phyloP scores from a whole-genome alignment of 1,140 invertebrate species.

The Cotesia typhae region DNA sequence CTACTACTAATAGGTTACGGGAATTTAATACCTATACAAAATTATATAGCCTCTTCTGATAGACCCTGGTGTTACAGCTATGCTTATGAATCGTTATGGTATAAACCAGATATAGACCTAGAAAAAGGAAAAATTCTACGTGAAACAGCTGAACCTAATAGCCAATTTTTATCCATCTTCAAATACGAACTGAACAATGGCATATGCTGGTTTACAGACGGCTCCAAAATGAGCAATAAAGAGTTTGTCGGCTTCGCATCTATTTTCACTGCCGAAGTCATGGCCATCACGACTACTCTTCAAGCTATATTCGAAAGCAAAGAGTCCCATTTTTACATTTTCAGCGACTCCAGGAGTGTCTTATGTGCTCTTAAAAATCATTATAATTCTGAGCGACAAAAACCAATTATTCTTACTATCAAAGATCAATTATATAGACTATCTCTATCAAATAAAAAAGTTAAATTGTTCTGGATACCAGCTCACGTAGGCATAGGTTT shows the following conservation, averaged over 20 bases:
- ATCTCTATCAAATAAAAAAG: neutral
- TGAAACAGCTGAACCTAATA: neutral
- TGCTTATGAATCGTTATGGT: conserved; percentile 5
- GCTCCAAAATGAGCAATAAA: conserved; percentile 7
- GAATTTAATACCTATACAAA: too few relatives aligned
- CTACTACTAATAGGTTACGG: too few relatives aligned
- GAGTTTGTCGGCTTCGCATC: conserved; percentile 22
- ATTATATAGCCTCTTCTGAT: too few relatives aligned
- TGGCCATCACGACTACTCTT: conserved; percentile 12
- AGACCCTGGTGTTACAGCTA: conserved; percentile 17
- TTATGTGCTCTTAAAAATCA: neutral
- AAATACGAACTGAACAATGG: neutral
- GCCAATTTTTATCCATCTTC: conserved; percentile 16
- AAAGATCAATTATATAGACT: conserved; percentile 10
- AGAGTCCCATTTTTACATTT: neutral
- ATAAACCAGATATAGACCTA: neutral
- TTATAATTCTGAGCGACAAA: neutral
- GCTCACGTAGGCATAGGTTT: conserved; percentile 13
- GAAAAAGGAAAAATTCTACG: conserved; percentile 3
- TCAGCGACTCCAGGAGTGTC: conserved; percentile 25
- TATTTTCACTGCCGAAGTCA: conserved; percentile 24
- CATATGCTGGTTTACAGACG: conserved; percentile 22
- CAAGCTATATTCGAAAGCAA: neutral
- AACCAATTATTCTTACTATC: neutral
- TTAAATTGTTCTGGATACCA: conserved; percentile 24